Evolutionary conservation across 2,888 invertebrate species (phyloP), one percentile per base, ranked within the genome.

Genomic region (Tachina grossa): DNA sequence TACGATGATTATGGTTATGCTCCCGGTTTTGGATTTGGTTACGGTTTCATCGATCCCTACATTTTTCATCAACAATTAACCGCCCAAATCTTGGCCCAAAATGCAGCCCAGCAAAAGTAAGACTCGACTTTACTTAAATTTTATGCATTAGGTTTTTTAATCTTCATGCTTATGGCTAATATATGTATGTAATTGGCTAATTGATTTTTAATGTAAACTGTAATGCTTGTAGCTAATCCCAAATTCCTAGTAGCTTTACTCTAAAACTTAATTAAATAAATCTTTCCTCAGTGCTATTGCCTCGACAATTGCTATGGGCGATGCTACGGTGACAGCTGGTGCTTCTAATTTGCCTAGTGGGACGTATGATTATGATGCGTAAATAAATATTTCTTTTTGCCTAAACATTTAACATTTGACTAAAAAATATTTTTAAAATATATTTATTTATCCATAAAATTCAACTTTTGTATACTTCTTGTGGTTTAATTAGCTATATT

Each of bases 51-150:
- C 55, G 91, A 92, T 89, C 92, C 92, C 43, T 91, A 88, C 49
- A 84, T 87, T 14, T 92, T 92, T 86, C 92, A 92, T 78, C 91
- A 92, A 87, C 90, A 91, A 82, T 81, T 92, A 87, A 92, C 91
- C 14, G 89, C 89, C 13, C 91, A 91, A 63, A 91, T 92, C 47
- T 85, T 91, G 77, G 88, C 91, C 19, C 91, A 92, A 85, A 90
- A 92, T 53, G 89, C 90, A 45, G 89, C 90, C 41, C 91, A 91
- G 87, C 90, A 88, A 77, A 85, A 89, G 92, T 92, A 87, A 90
- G 90, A 75, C 43, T 13, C 14, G 19, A 0, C 16, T 43, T 43
- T 61, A 9, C 3, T 63, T 19, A 47, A 8, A 14, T 47, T 57
- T 68, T 55, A 41, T 53, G 75, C 1, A 63, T 51, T 3, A 5